Evolutionary conservation across 35 echinoderm and acorn worm genomes (phyloP), one percentile per base, ranked within the genome.

Genomic region (Heliocidaris erythrogramma): DNA sequence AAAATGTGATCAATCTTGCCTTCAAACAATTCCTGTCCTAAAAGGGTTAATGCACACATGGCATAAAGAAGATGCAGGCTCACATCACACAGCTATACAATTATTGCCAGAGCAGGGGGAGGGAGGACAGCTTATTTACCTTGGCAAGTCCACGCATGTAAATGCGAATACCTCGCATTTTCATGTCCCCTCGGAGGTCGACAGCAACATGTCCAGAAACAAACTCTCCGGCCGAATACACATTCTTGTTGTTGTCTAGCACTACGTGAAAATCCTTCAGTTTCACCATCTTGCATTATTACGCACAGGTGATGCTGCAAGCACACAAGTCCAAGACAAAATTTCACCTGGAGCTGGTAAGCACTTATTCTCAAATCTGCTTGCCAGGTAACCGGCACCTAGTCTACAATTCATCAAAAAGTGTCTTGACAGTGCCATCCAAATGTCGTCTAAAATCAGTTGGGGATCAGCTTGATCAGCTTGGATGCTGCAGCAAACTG

Each of bases 121-220:
- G 35, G 35, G 35, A 42, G 35, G 3, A 14, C 59, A 60, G 59
- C 12, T 60, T 60, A 14, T 78, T 90, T 92, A 97, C 96, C 97
- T 97, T 98, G 89, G 97, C 96, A n/a, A 98, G 88, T 35, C 97
- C 97, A 84, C 97, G 91, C 97, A 98, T 98, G 56, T 97, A 98
- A 30, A 98, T 97, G 48, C 97, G 97, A 94, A 98, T 98, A 30
- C 97, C 97, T 94, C 97, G 65, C 93, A 98, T 96, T 85, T 98
- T 98, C 95, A 98, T 97, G 92, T 98, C 97, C 32, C 96, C 96
- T 65, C 97, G 95, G 31, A 98, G 94, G 59, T 98, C 97, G 27
- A 98, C 96, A 31, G 95, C 95, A 92, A 97, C 96, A 96, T 97
- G 94, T 18, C 97, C 97, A 8, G 97, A 96, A 9, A 98, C 97